These are phyloP conservation scores for Chrysaora quinquecirrha DNA, from an alignment of 30 jellyfish, hydroid and myxozoan species.

Conservation along the genomic window DNA sequence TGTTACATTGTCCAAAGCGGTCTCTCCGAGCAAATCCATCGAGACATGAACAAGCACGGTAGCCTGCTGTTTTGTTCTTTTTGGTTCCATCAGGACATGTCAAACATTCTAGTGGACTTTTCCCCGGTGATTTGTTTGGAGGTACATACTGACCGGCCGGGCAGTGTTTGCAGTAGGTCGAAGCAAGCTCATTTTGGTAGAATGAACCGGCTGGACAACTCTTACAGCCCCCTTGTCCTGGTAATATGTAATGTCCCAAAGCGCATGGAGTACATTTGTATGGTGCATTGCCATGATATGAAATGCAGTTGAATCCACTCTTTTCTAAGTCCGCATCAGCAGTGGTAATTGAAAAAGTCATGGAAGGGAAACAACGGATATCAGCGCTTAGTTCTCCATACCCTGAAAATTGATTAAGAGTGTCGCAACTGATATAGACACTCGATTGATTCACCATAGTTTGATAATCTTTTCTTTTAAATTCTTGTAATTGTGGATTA, in stretches of 20 bases:
- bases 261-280: conserved; percentile 53
- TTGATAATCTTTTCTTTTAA: background rate
- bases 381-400: background rate
- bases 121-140: conserved; percentile 42
- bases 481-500: conserved; percentile 3
- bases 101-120: conserved; percentile 31
- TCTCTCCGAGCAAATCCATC: conserved; percentile 26
- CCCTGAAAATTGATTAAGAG: conserved; percentile 2
- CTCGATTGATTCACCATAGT: conserved; percentile 10
- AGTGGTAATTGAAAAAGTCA: background rate
- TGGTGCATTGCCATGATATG: too few species aligned
- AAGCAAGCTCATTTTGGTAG: too few species aligned
- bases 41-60: conserved; percentile 32
- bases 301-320: conserved; percentile 50
- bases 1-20: conserved; percentile 47
- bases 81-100: too few species aligned
- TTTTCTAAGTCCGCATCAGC: background rate
- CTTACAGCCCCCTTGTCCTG: background rate
- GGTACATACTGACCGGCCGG: too few species aligned
- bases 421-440: conserved; percentile 24
- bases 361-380: conserved; percentile 43
- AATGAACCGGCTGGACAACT: conserved; percentile 64
- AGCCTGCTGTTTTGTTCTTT: conserved; percentile 53
- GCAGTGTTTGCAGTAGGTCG: conserved; percentile 46
- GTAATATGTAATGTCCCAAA: background rate